Conservation (phyloP, 2,888 invertebrate genomes). For the Vannuccia rotundouncinata region DNA sequence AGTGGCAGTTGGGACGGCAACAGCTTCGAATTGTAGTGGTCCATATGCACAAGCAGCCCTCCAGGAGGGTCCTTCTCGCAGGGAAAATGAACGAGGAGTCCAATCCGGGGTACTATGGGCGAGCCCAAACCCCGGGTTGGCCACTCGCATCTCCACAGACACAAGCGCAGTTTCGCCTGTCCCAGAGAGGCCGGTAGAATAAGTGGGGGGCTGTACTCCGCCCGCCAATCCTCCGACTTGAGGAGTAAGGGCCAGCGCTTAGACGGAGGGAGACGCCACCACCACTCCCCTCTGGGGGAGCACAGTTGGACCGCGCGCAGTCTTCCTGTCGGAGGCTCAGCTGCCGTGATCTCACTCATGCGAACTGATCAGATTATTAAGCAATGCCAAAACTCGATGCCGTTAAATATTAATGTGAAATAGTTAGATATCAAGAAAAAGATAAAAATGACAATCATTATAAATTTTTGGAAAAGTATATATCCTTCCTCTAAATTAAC, state of each 20-base stretch:
- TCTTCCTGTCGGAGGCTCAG: not conserved
- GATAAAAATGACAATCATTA: too few relatives aligned
- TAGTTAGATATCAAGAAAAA: too few relatives aligned
- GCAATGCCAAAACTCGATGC: too few relatives aligned
- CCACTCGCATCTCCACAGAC: not conserved
- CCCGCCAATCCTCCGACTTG: not conserved
- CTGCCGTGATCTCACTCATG: not conserved
- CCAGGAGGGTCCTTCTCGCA: not conserved
- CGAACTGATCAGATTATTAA: too few relatives aligned
- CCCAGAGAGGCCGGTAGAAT: not conserved
- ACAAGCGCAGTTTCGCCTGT: not conserved
- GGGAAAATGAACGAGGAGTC: not conserved
- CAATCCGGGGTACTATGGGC: not conserved
- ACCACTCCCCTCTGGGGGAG: not conserved
- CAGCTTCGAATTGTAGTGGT: not conserved
- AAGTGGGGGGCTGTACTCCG: not conserved
- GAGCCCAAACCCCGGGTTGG: not conserved
- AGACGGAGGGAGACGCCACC: not conserved
- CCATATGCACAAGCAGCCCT: not conserved
- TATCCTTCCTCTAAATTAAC: too few relatives aligned
- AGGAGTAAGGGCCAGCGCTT: not conserved
- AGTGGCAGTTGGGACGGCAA: not conserved
- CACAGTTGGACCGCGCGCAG: not conserved
- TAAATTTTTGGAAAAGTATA: too few relatives aligned
- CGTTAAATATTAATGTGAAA: too few relatives aligned